Percentiles rank a stretch among this genome's conserved stretches.
phyloP scores from a whole-genome alignment of 2,113 vertebrate species.

The Hippocampus mohnikei region DNA sequence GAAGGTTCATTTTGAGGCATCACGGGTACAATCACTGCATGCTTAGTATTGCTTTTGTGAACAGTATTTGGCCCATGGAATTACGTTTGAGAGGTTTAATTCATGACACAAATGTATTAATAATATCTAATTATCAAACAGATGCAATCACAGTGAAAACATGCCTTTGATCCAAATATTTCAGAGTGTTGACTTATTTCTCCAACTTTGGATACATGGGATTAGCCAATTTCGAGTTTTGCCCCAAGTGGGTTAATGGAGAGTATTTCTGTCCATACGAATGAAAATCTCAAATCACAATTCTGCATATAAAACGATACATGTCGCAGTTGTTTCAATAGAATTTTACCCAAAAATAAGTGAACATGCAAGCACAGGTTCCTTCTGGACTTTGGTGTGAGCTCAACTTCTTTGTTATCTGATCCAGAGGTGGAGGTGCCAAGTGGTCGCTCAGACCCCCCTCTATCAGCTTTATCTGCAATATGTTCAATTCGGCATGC shows the following conservation, averaged over 20 bases:
- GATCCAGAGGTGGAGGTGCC: slow-evolving; percentile 37
- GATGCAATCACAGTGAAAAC: neutral
- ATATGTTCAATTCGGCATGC: slow-evolving; percentile 62
- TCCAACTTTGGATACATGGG: neutral
- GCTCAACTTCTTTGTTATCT: slow-evolving; percentile 31
- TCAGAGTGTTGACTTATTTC: neutral
- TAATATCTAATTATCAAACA: neutral
- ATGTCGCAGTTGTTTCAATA: neutral
- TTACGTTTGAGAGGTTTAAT: too few species aligned
- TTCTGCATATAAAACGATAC: neutral
- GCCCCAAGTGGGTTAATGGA: neutral
- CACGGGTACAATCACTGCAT: neutral
- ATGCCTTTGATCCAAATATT: neutral
- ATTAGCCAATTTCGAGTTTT: neutral
- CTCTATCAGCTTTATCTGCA: slow-evolving; percentile 47
- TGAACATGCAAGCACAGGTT: neutral
- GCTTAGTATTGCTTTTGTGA: neutral
- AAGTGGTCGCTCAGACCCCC: slow-evolving; percentile 41
- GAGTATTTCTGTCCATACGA: neutral
- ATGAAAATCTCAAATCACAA: neutral
- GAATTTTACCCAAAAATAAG: neutral
- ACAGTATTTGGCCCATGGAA: too few species aligned
- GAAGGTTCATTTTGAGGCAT: neutral
- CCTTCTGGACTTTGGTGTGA: slow-evolving; percentile 1
- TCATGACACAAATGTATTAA: too few species aligned